phyloP scores from a whole-genome alignment of 2,113 vertebrate species.

The Hippocampus guttulatus region DNA sequence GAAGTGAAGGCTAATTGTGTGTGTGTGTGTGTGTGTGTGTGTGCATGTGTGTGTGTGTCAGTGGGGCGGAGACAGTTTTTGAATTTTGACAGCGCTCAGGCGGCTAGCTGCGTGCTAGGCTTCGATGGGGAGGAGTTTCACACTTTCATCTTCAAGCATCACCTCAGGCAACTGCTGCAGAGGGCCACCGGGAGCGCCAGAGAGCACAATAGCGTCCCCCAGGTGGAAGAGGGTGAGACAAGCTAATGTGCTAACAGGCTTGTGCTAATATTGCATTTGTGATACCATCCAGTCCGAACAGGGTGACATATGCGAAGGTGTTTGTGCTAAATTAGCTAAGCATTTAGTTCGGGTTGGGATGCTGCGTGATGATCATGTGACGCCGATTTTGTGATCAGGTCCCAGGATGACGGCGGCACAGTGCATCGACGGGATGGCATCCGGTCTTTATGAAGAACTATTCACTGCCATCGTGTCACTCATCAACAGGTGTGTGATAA shows the following conservation, averaged over 20 bases:
- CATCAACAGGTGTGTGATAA: constrained; percentile 83
- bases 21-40: not conserved
- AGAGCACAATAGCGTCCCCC: constrained; percentile 4
- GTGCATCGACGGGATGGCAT: constrained; percentile 89
- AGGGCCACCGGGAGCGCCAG: constrained; percentile 68
- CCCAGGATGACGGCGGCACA: constrained; percentile 81
- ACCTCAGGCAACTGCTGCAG: constrained; percentile 84
- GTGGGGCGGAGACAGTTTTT: constrained; percentile 93
- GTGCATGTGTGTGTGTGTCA: constrained; percentile 38
- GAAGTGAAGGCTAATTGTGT: not conserved
- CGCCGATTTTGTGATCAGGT: constrained; percentile 59
- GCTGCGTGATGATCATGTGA: not conserved
- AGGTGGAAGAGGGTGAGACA: constrained; percentile 62
- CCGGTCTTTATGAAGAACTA: constrained; percentile 90
- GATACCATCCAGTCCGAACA: too few relatives aligned
- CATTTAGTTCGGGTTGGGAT: not conserved
- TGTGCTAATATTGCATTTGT: not conserved
- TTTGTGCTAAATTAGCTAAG: too few relatives aligned
- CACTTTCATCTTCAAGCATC: constrained; percentile 90
- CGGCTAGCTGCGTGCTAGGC: constrained; percentile 78
- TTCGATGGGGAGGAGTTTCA: constrained; percentile 87
- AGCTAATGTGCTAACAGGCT: not conserved
- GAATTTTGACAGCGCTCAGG: constrained; percentile 81
- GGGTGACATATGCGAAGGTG: too few relatives aligned
- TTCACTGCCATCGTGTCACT: constrained; percentile 80